Base-by-base conservation (phyloP, 2,113 vertebrate genomes). In the Eonycteris spelaea region DNA sequence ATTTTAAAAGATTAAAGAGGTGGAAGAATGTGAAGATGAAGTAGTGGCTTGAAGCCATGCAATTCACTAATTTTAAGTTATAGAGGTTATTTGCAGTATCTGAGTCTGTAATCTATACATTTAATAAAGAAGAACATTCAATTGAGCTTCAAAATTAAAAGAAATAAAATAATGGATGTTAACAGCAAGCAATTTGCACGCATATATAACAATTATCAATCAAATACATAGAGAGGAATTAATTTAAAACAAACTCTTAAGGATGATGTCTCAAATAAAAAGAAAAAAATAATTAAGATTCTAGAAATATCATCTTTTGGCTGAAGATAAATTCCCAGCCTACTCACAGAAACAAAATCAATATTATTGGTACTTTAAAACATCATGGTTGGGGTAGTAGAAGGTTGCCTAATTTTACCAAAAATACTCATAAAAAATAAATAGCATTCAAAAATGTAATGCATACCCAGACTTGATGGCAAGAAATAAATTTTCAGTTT, bases 141-240 rank as follows among this genome's bases (percentile, higher is more conserved):
- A 95, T 91, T 91, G 68, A 71, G 51, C 75, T 79, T 95, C 67
- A 68, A 92, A 97, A 95, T 96, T 95, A 93, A 93, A 90, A n/a
- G 33, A 95, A 96, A 82, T 73, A 95, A 88, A 97, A 89, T 92
- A 95, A 97, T 91, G 61, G 38, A 92, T 96, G 40, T 51, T 95
- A 89, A 91, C 51, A 71, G 63, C 13, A 80, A 96, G 43, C 7
- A 92, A 92, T 97, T 87, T 97, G 79, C 75, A 97, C 95, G 33
- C 8, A 85, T 97, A 96, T 97, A 96, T 95, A 95, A 90, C 53
- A 87, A 94, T 95, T 94, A 96, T 90, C 97, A 97, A 94, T 61
- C 59, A 95, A 96, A 95, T 22, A 90, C 3, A 87, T 63, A 92
- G 28, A 95, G 10, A 88, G 6, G 7, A 91, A 94, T 91, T 95